Base-by-base conservation (phyloP, 2,888 invertebrate genomes). In the Nephrotoma guestfalica region DNA sequence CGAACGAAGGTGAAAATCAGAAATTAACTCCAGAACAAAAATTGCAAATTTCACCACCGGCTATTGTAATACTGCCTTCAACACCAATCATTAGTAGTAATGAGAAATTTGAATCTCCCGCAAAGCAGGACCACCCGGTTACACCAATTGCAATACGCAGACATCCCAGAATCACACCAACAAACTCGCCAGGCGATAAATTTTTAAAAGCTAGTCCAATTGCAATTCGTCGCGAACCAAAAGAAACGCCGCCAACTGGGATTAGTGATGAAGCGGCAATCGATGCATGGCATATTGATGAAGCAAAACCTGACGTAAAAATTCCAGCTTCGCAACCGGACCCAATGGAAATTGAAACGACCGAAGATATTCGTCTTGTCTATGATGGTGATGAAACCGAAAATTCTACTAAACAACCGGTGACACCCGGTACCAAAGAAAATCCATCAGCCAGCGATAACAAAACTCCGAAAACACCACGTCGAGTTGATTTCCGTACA, bases 401-500 rank as follows among this genome's bases (percentile, higher is more conserved):
- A 11, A 86, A 86, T 7, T 86, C 86, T 9, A 43, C 41, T 13
- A 85, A 42, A 18, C 18, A n/a, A 85, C 41, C 41, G 18, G 45
- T 43, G 9, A 45, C 85, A 13, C 42, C 43, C 15, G 43, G n/a
- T 9, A 43, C 43, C 11, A 43, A 41, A 43, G 15, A 84, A 84
- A 84, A n/a, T 15, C 15, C 15, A 6, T 9, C 41, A 84, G 84
- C 41, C 5, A 41, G 41, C 41, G 42, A 41, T 41, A 84, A 84
- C 18, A 85, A 47, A 83, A 86, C 71, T 7, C 92, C 92, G 0
- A 95, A 93, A 90, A 94, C 94, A 0, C 95, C 95, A 0, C 90
- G 96, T 18, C 91, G 96, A 88, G 95, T 96, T 4, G 93, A 94
- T 88, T 93, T 96, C 87, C 95, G 95, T 41, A 96, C 96, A 0